Evolutionary conservation across 2,888 invertebrate genomes (phyloP), one percentile per base, ranked within the genome.

Genomic region (Harpalus rufipes): DNA sequence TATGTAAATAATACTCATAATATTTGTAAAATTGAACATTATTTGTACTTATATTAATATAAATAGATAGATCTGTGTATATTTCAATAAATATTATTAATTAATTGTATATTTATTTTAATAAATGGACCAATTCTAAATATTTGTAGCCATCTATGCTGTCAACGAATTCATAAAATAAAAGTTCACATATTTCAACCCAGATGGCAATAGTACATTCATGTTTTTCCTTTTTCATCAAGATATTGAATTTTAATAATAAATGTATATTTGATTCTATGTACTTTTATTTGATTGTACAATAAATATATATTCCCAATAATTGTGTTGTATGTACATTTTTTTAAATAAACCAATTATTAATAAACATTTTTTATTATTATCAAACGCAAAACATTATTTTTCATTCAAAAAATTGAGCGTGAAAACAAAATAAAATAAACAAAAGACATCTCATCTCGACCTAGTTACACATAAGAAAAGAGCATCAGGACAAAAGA

Each of bases 381-480:
- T 5, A 5, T 32, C 5, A 32, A 6, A 32, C 32, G 32, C 5
- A 32, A 32, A 32, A 32, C 5, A 32, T 4, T 32, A 32, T 4
- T 32, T 32, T 32, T 32, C 3, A 32, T 32, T 2, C 0, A 2
- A 12, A 5, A 51, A 51, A 51, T 51, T 51, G 44, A 12, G 2
- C 12, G 4, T 10, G 1, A 51, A 51, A 51, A 51, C 44, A 32
- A 32, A 32, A 32, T 32, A 32, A 5, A 65, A 65, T 68, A 68
- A 68, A 68, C 68, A 68, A 68, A 68, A 68, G 68, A 32, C 25
- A 41, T 25, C 63, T 21, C 63, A 63, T 63, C 41, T 41, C 68
- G 68, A 68, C 68, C 68, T 25, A 68, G 68, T 41, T 68, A 14
- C 39, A 21, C 68, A 68, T 68, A 68, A 68, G 25, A 68, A 68